phyloP scores from a whole-genome alignment of 2,888 invertebrate genomes.

The Palloptera scutellata region DNA sequence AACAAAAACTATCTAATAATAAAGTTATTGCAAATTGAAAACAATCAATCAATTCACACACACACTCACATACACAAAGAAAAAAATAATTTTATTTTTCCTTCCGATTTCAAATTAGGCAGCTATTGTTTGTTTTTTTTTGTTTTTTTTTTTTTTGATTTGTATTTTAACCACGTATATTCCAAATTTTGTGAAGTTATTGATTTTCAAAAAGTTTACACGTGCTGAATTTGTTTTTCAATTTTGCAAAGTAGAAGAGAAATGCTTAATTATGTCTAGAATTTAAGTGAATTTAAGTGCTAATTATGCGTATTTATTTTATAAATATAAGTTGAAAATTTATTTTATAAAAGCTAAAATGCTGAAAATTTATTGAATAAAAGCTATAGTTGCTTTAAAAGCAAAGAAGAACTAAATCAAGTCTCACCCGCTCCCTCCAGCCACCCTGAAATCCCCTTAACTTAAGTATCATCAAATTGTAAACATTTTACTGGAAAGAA shows the following conservation, averaged over 20 bases:
- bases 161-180: background rate
- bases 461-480: no score
- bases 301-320: slow-evolving; percentile 54
- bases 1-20: slow-evolving; percentile 15
- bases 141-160: background rate
- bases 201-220: slow-evolving; percentile 3
- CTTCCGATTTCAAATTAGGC: background rate
- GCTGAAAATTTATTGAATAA: background rate
- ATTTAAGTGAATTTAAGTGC: slow-evolving; percentile 43
- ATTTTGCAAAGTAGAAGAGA: background rate
- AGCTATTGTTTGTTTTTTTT: no score
- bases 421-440: background rate
- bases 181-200: background rate
- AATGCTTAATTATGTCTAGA: slow-evolving; percentile 17
- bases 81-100: background rate
- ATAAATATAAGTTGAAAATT: slow-evolving; percentile 33
- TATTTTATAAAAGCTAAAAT: slow-evolving; percentile 1
- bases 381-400: slow-evolving; percentile 7
- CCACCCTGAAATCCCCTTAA: no score
- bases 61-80: background rate
- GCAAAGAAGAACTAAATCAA: background rate
- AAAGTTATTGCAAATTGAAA: slow-evolving; percentile 22
- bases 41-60: slow-evolving; percentile 18
- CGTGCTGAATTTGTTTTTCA: no score
- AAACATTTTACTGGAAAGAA: no score